Conservation (phyloP, 37 sponge, comb jelly and placozoan species). For the Dysidea cf. avara region DNA sequence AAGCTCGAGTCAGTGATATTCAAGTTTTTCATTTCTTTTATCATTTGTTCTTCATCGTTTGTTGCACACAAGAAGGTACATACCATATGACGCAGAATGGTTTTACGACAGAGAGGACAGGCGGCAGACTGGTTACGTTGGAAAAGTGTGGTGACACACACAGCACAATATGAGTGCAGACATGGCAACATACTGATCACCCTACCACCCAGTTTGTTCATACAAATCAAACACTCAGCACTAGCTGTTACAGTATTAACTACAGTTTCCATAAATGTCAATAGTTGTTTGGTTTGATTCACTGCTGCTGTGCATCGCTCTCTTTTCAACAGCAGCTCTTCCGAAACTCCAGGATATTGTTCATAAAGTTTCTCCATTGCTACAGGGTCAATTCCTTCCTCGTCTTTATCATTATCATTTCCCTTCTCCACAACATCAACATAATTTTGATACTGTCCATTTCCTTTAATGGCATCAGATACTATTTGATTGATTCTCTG, state of each 20-base stretch:
- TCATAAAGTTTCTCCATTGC: too few species aligned
- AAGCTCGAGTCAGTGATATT: too few species aligned
- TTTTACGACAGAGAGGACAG: background rate
- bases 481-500: too few species aligned
- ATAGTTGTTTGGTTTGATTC: background rate
- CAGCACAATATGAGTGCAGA: background rate
- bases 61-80: slow-evolving; percentile 1
- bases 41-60: background rate
- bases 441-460: too few species aligned
- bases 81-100: background rate
- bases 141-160: background rate
- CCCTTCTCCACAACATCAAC: too few species aligned
- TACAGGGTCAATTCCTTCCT: too few species aligned
- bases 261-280: background rate
- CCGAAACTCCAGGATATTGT: background rate
- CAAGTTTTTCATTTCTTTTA: too few species aligned
- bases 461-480: too few species aligned
- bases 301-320: background rate
- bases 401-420: too few species aligned
- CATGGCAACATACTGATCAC: slow-evolving; percentile 6
- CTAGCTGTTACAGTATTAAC: background rate
- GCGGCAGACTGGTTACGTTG: background rate
- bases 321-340: background rate
- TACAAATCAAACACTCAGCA: slow-evolving; percentile 1
- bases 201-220: background rate